Evolutionary conservation across 2,797 vertebrate species (phyloP).

Genomic region (Rhincodon typus): DNA sequence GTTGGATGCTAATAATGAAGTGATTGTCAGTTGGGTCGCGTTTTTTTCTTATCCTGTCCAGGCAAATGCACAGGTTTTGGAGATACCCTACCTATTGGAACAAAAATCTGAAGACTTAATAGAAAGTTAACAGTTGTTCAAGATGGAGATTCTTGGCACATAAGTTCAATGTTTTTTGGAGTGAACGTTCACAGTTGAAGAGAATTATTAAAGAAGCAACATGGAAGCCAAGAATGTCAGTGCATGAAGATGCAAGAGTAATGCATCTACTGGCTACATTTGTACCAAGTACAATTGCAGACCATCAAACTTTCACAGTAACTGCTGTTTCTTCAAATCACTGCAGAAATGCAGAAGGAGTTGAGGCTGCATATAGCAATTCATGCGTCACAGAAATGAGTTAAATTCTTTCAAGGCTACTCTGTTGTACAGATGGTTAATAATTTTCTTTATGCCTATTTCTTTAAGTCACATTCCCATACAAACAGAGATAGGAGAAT

Average conservation of each 20-base stretch:
- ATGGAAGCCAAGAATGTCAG: not conserved
- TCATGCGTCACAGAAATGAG: not conserved
- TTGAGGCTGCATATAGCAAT: not conserved
- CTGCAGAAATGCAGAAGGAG: not conserved
- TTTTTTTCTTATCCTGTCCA: not conserved
- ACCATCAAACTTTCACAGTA: not conserved
- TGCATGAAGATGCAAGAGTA: not conserved
- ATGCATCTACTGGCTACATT: not conserved
- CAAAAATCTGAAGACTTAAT: no score
- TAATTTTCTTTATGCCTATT: no score
- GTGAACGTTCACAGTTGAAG: not conserved
- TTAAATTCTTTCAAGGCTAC: not conserved
- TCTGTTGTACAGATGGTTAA: no score
- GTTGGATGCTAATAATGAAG: not conserved
- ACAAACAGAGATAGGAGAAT: no score
- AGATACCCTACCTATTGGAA: not conserved
- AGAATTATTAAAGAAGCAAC: not conserved
- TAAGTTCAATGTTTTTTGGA: not conserved
- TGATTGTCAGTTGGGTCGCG: not conserved
- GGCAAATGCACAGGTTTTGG: not conserved
- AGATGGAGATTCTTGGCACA: not conserved
- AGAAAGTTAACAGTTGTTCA: not conserved
- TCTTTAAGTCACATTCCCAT: no score
- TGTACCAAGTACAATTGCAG: not conserved
- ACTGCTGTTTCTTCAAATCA: not conserved